Percentiles rank a stretch among this genome's conserved stretches.
Evolutionary conservation across 2,113 vertebrate species (phyloP).

Genomic region (Sceloporus tristichus): DNA sequence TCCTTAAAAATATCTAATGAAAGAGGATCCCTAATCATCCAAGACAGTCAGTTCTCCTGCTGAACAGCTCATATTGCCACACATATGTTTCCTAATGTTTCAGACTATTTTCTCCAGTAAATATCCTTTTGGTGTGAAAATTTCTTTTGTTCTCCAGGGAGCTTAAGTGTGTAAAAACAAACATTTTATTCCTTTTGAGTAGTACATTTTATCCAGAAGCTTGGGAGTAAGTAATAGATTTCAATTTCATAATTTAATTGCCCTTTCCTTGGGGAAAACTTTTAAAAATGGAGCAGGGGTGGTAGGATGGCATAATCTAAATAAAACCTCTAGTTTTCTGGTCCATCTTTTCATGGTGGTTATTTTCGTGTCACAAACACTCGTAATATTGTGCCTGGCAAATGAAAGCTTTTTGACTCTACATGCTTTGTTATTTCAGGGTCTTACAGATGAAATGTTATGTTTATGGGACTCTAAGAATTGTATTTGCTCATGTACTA

Average conservation of each 20-base stretch:
- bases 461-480: conserved; percentile 65
- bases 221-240: conserved; percentile 33
- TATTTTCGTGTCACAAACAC: conserved; percentile 50
- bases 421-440: conserved; percentile 68
- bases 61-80: background rate
- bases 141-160: conserved; percentile 26
- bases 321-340: conserved; percentile 51
- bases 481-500: conserved; percentile 62
- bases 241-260: conserved; percentile 30
- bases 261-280: conserved; percentile 13
- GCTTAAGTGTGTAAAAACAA: conserved; percentile 24
- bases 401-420: conserved; percentile 54
- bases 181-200: conserved; percentile 28
- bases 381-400: conserved; percentile 38
- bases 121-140: conserved; percentile 24
- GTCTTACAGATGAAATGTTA: conserved; percentile 65
- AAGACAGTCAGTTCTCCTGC: too few relatives aligned
- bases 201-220: conserved; percentile 9
- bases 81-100: background rate
- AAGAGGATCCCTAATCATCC: background rate
- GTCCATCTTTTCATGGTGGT: conserved; percentile 50
- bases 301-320: conserved; percentile 1
- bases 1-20: background rate
- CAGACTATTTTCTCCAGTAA: conserved; percentile 16
- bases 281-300: conserved; percentile 43